Evolutionary conservation across 2,113 vertebrate genomes (phyloP), one percentile per base, ranked within the genome.

Genomic region (Gorilla gorilla): DNA sequence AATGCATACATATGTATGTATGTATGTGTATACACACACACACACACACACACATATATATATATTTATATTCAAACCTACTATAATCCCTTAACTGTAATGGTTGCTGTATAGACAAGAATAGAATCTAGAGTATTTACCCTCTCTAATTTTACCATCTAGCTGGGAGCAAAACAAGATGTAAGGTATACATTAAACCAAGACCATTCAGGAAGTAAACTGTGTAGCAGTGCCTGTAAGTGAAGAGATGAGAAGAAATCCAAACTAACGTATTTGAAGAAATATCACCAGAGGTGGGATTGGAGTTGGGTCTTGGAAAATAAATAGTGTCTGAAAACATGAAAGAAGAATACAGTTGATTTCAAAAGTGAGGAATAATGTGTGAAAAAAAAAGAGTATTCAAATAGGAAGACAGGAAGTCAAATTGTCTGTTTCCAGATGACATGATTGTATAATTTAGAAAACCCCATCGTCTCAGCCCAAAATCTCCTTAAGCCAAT

Each of bases 231-330:
- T 55, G 35, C 11, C 23, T 80, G 3, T 64, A 93, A 87, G 12
- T 25, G 17, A 84, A 91, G 32, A 70, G 64, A 75, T 73, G 45
- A 78, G 43, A 22, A 88, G 6, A 57, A 75, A 80, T 90, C 22
- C 30, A 88, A 79, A 40, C 5, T 40, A 66, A 94, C 50, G 52
- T 91, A 84, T 59, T 82, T 88, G 20, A 68, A n/a, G 55, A 93
- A 76, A 79, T 18, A 45, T 93, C 12, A 35, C 16, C 73, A 68
- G n/a, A 91, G 12, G 55, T 85, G 12, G 20, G 8, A 32, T 25
- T 92, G 83, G n/a, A 86, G 27, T 76, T 86, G 59, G 5, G 17
- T 57, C 8, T 93, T 95, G 17, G 75, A 91, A 92, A 90, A 82
- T 55, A 93, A 95, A n/a, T 55, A 79, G 25, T 38, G 79, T 64